A percentile compares a stretch with the other conserved stretches of the same genome.
Conservation (phyloP, 1,140 invertebrate species). For the Scaptomyza graminum region DNA sequence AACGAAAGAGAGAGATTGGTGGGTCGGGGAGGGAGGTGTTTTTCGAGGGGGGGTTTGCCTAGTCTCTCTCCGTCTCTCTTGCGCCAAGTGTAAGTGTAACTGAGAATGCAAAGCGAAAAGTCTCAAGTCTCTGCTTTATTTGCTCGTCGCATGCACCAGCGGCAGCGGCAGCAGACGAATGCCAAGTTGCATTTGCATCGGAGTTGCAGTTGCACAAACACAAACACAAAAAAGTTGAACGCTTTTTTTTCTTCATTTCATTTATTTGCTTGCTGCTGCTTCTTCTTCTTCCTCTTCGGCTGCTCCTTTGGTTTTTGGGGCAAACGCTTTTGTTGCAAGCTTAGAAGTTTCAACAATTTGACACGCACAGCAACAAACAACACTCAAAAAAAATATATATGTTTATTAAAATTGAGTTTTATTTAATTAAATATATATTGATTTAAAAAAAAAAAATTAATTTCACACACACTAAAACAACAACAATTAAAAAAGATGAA, state of each 20-base stretch:
- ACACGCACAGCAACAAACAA: conserved; percentile 50
- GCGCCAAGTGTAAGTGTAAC: background rate
- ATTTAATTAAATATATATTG: background rate
- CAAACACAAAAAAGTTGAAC: background rate
- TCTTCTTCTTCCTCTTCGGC: background rate
- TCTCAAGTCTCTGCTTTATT: conserved; percentile 13
- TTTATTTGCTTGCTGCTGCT: background rate
- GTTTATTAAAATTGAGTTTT: conserved; percentile 1
- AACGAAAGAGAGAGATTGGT: conserved; percentile 35
- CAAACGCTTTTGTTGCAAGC: conserved; percentile 32
- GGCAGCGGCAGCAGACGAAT: background rate
- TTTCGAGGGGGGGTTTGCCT: background rate
- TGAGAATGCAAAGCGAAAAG: background rate
- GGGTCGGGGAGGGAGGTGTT: no score
- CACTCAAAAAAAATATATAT: conserved; percentile 7
- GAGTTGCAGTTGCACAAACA: conserved; percentile 3
- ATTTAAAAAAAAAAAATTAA: conserved; percentile 11
- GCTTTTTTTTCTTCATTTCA: background rate
- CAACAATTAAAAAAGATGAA: conserved; percentile 1
- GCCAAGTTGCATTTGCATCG: background rate
- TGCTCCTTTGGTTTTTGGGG: conserved; percentile 21
- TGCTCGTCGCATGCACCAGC: conserved; percentile 14
- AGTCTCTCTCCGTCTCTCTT: background rate
- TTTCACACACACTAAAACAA: conserved; percentile 1
- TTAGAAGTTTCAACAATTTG: conserved; percentile 31